Percentiles rank a stretch among this genome's conserved stretches.
These are phyloP conservation scores for Cryptomyrus ogoouensis DNA, from an alignment of 2,113 vertebrate species.

Conservation along the genomic window DNA sequence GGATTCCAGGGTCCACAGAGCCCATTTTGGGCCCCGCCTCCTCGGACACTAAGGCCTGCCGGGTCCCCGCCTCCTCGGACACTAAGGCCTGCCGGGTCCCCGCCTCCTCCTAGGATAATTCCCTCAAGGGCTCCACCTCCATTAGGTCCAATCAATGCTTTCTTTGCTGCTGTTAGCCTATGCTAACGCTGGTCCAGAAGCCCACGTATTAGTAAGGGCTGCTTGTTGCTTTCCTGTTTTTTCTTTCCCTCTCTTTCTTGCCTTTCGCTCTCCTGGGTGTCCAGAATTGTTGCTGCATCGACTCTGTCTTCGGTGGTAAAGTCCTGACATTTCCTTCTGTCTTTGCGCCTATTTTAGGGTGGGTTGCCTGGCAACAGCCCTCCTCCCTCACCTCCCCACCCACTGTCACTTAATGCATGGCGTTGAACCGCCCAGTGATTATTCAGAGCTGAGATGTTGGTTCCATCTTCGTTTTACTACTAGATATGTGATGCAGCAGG, in stretches of 20 bases:
- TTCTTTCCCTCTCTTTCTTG: background rate
- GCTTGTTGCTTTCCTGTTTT: background rate
- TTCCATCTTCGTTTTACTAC: background rate
- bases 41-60: background rate
- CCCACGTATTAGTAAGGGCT: background rate
- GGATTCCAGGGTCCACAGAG: background rate
- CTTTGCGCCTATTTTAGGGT: conserved; percentile 43
- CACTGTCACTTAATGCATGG: conserved; percentile 40
- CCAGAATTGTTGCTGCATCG: background rate
- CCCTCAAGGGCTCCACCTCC: background rate
- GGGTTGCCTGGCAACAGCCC: conserved; percentile 58
- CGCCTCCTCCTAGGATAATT: background rate
- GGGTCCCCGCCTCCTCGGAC: background rate
- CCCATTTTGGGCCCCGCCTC: background rate
- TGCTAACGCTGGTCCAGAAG: background rate
- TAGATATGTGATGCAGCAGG: background rate
- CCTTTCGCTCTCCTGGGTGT: background rate
- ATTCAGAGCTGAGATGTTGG: background rate
- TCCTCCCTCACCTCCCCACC: conserved; percentile 3
- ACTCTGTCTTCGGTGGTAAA: background rate
- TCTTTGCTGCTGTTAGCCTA: background rate
- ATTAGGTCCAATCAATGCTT: background rate
- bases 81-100: background rate
- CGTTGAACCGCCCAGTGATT: background rate
- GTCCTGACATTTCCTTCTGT: conserved; percentile 10